phyloP scores from a whole-genome alignment of 2,113 vertebrate species.

The Pleuronectes platessa region DNA sequence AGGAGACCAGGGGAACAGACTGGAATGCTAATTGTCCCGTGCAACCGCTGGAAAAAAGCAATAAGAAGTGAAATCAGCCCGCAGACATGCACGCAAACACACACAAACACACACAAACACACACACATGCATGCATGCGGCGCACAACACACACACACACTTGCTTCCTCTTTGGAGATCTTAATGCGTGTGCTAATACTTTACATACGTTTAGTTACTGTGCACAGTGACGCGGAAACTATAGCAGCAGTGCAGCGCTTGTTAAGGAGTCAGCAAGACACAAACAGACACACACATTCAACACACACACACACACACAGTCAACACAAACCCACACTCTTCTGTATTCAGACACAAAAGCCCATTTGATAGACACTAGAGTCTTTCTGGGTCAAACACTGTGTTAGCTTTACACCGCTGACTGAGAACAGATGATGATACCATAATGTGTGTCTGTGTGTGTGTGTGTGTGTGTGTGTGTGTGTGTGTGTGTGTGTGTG shows the following conservation, averaged over 20 bases:
- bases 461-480: conserved; percentile 8
- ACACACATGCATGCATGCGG: background rate
- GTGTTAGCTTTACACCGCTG: conserved; percentile 42
- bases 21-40: conserved; percentile 65
- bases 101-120: conserved; percentile 17
- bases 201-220: conserved; percentile 11
- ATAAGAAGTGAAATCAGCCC: conserved; percentile 53
- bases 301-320: conserved; percentile 1
- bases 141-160: background rate
- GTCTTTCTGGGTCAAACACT: conserved; percentile 40
- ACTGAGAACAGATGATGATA: conserved; percentile 62
- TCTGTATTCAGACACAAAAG: conserved; percentile 15
- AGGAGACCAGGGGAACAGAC: conserved; percentile 43
- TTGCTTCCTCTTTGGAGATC: background rate
- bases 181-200: conserved; percentile 19
- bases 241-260: background rate
- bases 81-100: conserved; percentile 29
- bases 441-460: conserved; percentile 24
- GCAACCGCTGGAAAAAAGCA: conserved; percentile 50
- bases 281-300: conserved; percentile 8
- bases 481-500: conserved; percentile 9
- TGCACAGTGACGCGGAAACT: conserved; percentile 11
- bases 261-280: conserved; percentile 25
- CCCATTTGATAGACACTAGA: conserved; percentile 30
- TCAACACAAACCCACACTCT: background rate